Percentiles rank a stretch among this genome's conserved stretches.
Conservation (phyloP, 2,888 invertebrate species). For the Parthenolecanium corni region DNA sequence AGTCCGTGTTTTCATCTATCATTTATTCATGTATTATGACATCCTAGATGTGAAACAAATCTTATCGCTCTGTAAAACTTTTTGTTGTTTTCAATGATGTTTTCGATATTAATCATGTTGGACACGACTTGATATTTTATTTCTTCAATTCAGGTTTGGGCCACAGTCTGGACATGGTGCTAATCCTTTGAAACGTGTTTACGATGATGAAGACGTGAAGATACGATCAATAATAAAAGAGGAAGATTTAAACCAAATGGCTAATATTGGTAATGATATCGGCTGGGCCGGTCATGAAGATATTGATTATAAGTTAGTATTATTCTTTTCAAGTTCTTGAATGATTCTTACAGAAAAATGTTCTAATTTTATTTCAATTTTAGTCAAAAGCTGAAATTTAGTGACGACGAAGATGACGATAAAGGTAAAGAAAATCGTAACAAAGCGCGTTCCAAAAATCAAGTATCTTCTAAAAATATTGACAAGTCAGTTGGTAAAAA, state of each 20-base stretch:
- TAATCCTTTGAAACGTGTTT: conserved; percentile 10
- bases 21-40: too few relatives aligned
- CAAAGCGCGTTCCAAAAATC: conserved; percentile 9
- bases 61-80: too few relatives aligned
- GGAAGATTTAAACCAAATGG: conserved; percentile 82
- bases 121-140: background rate
- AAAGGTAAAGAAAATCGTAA: conserved; percentile 34
- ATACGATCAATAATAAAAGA: conserved; percentile 77
- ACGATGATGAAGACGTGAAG: conserved; percentile 21
- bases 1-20: too few relatives aligned
- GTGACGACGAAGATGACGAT: conserved; percentile 64
- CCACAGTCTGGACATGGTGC: background rate
- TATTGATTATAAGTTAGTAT: conserved; percentile 72
- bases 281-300: conserved; percentile 90
- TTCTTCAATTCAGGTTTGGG: background rate
- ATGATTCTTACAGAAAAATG: background rate
- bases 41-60: too few relatives aligned
- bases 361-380: conserved; percentile 32
- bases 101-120: background rate
- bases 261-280: conserved; percentile 75
- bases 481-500: conserved; percentile 29
- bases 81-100: too few relatives aligned
- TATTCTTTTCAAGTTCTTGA: background rate
- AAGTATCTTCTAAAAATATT: background rate
- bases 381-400: conserved; percentile 83